These are phyloP conservation scores for Nemapogon koenigi DNA, from an alignment of 2,888 invertebrate genomes.

Conservation along the genomic window DNA sequence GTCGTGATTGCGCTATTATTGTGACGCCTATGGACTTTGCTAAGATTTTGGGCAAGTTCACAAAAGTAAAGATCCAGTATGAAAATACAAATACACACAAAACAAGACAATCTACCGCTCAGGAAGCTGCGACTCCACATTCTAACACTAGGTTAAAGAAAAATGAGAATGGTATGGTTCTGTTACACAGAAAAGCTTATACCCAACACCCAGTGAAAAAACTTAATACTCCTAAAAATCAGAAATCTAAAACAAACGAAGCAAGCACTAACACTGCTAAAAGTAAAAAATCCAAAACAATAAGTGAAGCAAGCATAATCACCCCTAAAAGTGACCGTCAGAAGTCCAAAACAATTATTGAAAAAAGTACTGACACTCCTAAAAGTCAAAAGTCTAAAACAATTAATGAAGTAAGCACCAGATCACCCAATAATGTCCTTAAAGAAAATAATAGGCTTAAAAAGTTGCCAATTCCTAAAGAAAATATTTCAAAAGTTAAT, in stretches of 20 bases:
- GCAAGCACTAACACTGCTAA: not conserved
- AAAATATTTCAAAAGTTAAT: conserved; percentile 11
- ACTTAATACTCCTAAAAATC: conserved; percentile 24
- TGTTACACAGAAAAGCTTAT: conserved; percentile 36
- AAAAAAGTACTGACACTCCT: not conserved
- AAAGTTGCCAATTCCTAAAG: conserved; percentile 26
- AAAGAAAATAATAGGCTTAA: conserved; percentile 47
- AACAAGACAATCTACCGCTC: conserved; percentile 24
- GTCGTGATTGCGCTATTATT: conserved; percentile 49
- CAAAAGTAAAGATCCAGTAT: conserved; percentile 56
- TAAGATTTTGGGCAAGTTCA: conserved; percentile 56
- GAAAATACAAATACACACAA: conserved; percentile 39
- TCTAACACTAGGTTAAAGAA: conserved; percentile 38
- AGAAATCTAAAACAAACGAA: conserved; percentile 15
- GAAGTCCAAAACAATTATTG: not conserved
- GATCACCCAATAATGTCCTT: conserved; percentile 30
- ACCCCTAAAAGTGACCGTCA: conserved; percentile 14
- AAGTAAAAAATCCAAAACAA: conserved; percentile 16
- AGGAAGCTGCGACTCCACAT: conserved; percentile 22
- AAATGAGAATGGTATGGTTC: conserved; percentile 57
- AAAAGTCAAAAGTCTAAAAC: not conserved
- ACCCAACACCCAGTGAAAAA: conserved; percentile 37
- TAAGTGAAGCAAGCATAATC: conserved; percentile 9
- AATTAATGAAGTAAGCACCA: conserved; percentile 7
- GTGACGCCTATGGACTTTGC: conserved; percentile 58